These are phyloP conservation scores for Cotesia chilonis DNA, from an alignment of 1,140 invertebrate species.

Conservation along the genomic window DNA sequence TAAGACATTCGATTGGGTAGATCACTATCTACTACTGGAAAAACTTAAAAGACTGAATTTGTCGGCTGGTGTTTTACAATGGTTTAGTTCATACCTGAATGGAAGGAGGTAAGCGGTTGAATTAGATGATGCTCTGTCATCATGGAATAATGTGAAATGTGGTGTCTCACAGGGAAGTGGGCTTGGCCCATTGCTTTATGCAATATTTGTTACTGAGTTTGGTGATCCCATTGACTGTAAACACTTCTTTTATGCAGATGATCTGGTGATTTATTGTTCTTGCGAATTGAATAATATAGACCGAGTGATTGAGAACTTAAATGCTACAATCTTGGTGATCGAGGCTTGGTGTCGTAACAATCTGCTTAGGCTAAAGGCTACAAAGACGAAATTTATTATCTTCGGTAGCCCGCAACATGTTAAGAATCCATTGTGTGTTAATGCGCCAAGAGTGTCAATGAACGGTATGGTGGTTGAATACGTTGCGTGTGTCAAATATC, in stretches of 20 bases:
- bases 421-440: not conserved
- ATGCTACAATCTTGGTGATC: not conserved
- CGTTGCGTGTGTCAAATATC: not conserved
- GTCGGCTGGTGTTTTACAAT: not conserved
- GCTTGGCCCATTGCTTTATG: not conserved
- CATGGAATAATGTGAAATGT: not conserved
- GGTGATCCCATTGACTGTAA: not conserved
- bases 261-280: not conserved
- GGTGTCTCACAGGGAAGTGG: constrained; percentile 23
- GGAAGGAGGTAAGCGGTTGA: not conserved
- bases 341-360: not conserved
- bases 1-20: constrained; percentile 37
- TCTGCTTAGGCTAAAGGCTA: not conserved
- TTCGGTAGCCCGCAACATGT: not conserved
- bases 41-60: constrained; percentile 15
- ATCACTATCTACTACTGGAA: constrained; percentile 22
- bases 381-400: not conserved
- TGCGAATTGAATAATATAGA: not conserved
- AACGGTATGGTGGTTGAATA: not conserved
- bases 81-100: constrained; percentile 1
- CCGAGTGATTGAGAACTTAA: not conserved
- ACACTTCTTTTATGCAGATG: not conserved
- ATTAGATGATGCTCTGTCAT: not conserved
- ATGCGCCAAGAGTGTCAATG: not conserved
- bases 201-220: not conserved